Conservation (phyloP, 2,888 invertebrate genomes). For the Cephus pulcher region DNA sequence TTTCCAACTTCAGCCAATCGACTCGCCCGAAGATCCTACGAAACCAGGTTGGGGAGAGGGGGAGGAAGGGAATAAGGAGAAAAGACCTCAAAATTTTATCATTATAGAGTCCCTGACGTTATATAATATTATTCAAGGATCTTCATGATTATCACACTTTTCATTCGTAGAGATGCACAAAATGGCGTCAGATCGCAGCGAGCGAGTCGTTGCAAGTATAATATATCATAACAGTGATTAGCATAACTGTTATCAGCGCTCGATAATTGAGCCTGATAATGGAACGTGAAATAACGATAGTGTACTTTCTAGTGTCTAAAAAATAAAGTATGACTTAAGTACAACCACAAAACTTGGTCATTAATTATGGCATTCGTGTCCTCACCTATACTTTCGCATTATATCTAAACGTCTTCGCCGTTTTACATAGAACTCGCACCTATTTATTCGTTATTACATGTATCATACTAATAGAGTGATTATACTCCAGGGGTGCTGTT, state of each 20-base stretch:
- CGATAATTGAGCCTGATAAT: conserved; percentile 40
- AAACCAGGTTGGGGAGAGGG: background rate
- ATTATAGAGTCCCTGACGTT: background rate
- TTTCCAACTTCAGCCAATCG: background rate
- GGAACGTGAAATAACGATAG: conserved; percentile 37
- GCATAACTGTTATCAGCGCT: conserved; percentile 3
- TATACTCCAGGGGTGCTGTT: background rate
- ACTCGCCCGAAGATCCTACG: background rate
- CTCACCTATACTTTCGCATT: conserved; percentile 28
- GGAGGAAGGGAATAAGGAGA: background rate
- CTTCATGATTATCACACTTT: background rate
- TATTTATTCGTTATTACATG: background rate
- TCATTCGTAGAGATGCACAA: conserved; percentile 9
- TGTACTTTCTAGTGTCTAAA: conserved; percentile 38
- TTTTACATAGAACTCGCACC: background rate
- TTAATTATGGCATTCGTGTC: conserved; percentile 65
- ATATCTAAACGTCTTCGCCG: background rate
- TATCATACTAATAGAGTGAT: background rate
- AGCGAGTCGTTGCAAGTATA: background rate
- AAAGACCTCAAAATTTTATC: conserved; percentile 4
- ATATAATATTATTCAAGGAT: background rate
- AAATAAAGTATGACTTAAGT: conserved; percentile 64
- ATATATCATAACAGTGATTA: background rate
- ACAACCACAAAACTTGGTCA: conserved; percentile 65
- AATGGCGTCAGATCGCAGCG: conserved; percentile 12